Base-by-base conservation (phyloP, 2,888 invertebrate genomes). In the Pyrocoelia pectoralis region DNA sequence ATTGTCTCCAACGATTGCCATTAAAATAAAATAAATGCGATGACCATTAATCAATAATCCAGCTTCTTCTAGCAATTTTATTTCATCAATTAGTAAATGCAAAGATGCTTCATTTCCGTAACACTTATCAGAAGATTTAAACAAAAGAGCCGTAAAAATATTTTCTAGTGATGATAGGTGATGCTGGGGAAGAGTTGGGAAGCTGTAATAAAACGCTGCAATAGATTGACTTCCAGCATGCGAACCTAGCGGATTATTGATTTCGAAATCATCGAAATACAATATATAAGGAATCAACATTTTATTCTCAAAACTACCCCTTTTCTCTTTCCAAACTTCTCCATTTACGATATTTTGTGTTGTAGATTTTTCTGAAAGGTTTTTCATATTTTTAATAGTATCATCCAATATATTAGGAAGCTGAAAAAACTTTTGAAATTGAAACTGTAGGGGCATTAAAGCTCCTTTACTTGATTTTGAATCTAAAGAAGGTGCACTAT, bases 1-100 rank as follows among this genome's bases (percentile, higher is more conserved):
- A 18, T 57, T 57, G 4, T 57, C 33, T 49, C 57, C 38, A 1
- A 53, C 52, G 14, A 53, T 19, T 14, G 18, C 41, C 5, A 9
- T 13, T 19, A 41, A 24, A 41, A 54, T 41, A 41, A 54, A 54
- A 54, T 41, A 9, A 17, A 54, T 14, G 8, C 13, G 14, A 13
- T 29, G 15, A 17, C 15, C 19, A 9, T 52, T 13, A 52, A 52
- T 29, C 14, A 52, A 2, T 1, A 38, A 17, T 12, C 40, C 52
- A 53, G 33, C 33, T 6, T 33, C n/a, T 33, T 33, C 33, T 33
- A 33, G n/a, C 8, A 33, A 6, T 33, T 17, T 41, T 41, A 41
- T 54, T 41, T 54, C 54, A 12, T 19, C 18, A 13, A 54, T 54
- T 41, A 41, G 12, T 24, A 9, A 41, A 19, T 43, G 10, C 12